Conservation (phyloP, 2,113 vertebrate species). For the Mystacornis crossleyi region DNA sequence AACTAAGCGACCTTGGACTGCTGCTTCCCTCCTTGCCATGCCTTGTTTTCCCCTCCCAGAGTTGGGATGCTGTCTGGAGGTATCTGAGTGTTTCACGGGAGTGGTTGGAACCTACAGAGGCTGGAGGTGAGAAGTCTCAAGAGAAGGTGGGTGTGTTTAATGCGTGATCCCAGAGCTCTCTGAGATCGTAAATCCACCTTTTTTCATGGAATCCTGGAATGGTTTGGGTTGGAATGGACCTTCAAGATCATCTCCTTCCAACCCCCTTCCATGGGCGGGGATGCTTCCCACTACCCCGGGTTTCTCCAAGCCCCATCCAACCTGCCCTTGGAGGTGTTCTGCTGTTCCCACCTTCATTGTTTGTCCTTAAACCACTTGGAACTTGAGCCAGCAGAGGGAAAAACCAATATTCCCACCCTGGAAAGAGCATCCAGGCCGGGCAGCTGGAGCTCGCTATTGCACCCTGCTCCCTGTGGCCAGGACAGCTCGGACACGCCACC, state of each 20-base stretch:
- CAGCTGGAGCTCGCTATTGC: not conserved
- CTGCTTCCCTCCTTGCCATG: not conserved
- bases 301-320: not conserved
- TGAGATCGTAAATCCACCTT: not conserved
- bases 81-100: fast-evolving
- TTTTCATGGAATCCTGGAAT: not conserved
- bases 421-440: not conserved
- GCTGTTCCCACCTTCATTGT: fast-evolving
- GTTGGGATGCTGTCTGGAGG: not conserved
- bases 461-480: not conserved
- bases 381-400: not conserved
- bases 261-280: no score
- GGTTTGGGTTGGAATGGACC: not conserved
- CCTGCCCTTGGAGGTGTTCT: not conserved
- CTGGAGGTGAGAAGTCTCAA: fast-evolving
- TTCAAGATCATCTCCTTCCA: not conserved
- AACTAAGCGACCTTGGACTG: not conserved
- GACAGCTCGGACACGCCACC: not conserved
- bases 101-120: not conserved
- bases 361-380: not conserved
- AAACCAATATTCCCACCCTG: not conserved
- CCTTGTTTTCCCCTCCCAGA: not conserved
- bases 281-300: not conserved
- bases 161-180: not conserved
- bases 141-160: not conserved